These are phyloP conservation scores for Oncopeltus fasciatus DNA, from an alignment of 1,140 invertebrate genomes.

Conservation along the genomic window DNA sequence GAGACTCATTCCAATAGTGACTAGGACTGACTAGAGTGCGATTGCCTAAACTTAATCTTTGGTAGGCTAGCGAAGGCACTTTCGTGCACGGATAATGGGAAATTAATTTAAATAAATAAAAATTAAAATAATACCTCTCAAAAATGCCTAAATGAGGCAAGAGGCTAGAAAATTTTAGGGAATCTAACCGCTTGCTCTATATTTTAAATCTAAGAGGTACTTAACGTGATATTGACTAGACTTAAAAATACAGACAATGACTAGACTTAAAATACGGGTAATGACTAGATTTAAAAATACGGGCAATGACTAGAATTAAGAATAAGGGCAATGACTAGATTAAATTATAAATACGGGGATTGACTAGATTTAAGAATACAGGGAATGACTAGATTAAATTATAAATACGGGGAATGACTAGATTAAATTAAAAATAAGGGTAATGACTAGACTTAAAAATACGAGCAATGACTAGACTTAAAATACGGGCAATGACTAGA, in stretches of 20 bases:
- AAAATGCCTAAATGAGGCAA: neutral
- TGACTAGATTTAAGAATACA: neutral
- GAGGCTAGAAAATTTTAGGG: neutral
- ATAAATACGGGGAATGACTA: too few relatives aligned
- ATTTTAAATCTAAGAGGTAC: neutral
- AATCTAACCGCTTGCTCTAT: neutral
- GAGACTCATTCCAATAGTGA: neutral
- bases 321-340: too few relatives aligned
- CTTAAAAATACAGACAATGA: too few relatives aligned
- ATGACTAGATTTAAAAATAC: neutral
- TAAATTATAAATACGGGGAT: neutral
- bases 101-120: neutral
- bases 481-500: neutral
- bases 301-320: constrained; percentile 3
- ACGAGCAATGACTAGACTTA: neutral
- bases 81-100: neutral
- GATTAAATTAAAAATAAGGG: neutral
- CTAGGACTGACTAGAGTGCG: constrained; percentile 1
- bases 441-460: neutral
- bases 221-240: neutral
- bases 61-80: constrained; percentile 12
- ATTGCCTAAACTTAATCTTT: constrained; percentile 7
- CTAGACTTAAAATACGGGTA: neutral
- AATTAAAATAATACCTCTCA: too few relatives aligned
- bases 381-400: constrained; percentile 1